Percentiles rank a stretch among this genome's conserved stretches.
Evolutionary conservation across 2,797 vertebrate genomes (phyloP).

Genomic region (Pogonophryne albipinna): DNA sequence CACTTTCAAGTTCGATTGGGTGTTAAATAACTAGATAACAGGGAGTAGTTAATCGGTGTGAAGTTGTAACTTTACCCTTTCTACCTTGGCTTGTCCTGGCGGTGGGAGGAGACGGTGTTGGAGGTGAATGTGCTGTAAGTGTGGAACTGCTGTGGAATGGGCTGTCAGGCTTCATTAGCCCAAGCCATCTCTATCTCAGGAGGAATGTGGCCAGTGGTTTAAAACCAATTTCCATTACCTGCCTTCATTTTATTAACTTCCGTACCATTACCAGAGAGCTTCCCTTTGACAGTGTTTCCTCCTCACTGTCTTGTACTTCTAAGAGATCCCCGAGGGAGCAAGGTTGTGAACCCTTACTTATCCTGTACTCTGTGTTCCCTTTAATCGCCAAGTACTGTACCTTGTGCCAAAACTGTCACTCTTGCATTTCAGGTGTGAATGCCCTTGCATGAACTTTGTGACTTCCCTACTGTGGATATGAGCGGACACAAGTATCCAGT

Average conservation of each 20-base stretch:
- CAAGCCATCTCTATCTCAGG: slow-evolving; percentile 82
- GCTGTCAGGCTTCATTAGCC: slow-evolving; percentile 88
- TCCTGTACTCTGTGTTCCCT: slow-evolving; percentile 65
- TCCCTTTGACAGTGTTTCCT: slow-evolving; percentile 76
- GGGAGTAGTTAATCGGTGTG: slow-evolving; percentile 83
- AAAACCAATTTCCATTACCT: slow-evolving; percentile 89
- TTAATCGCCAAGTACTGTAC: slow-evolving; percentile 61
- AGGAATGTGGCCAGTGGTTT: slow-evolving; percentile 87
- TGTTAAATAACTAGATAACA: slow-evolving; percentile 87
- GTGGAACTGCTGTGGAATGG: slow-evolving; percentile 81
- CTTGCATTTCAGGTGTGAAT: slow-evolving; percentile 21
- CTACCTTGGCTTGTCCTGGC: slow-evolving; percentile 62
- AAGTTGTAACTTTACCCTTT: slow-evolving; percentile 79
- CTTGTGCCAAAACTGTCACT: slow-evolving; percentile 43
- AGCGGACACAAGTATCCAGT: slow-evolving; percentile 25
- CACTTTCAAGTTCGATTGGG: slow-evolving; percentile 79
- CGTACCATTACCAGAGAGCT: slow-evolving; percentile 81
- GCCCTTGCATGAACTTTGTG: slow-evolving; percentile 20
- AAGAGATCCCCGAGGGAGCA: slow-evolving; percentile 70
- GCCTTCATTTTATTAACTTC: slow-evolving; percentile 86
- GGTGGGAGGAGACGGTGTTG: slow-evolving; percentile 64
- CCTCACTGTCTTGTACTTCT: slow-evolving; percentile 76
- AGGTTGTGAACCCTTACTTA: slow-evolving; percentile 68
- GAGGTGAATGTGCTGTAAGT: slow-evolving; percentile 82
- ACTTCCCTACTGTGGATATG: slow-evolving; percentile 30